Evolutionary conservation across 2,797 vertebrate species (phyloP), one percentile per base, ranked within the genome.

Genomic region (Rhinophrynus dorsalis): DNA sequence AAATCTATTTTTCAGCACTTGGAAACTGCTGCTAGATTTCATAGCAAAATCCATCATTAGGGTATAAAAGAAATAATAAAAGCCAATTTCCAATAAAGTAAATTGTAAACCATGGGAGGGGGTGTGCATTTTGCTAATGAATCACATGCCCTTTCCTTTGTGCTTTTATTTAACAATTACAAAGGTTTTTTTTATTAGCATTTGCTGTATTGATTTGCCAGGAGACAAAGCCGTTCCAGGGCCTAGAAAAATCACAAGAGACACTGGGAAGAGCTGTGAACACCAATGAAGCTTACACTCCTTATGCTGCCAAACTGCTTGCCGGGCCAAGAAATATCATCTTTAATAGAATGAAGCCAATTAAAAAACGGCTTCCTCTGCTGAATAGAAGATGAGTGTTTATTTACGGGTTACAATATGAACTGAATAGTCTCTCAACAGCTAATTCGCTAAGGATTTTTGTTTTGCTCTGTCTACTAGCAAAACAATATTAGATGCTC

Each of bases 131-230:
- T 4, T 47, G 23, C 85, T 47, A 82, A 86, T 90, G 84, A 91
- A 90, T 93, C 81, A 86, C 10, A 72, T 80, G 82, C 71, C 75
- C 74, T 85, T 89, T 75, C 83, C 75, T 82, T 82, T 80, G 77
- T 71, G 76, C 81, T 85, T 88, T 83, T 82, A 89, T 89, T 88
- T 84, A 90, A 88, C 83, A 80, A 83, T 83, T 77, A 76, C 77
- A 74, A 84, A 62, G 66, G 83, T 83, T 89, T 77, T 27, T 90
- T 78, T 84, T 86, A 79, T 76, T 89, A 89, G 85, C 78, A 68
- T 83, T 81, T 84, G 74, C 79, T 82, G 68, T 78, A 80, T 77
- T 78, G 76, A 64, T 82, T 75, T 76, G 63, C 68, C 79, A 82
- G 54, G 75, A 68, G 42, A 82, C 54, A 52, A 69, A 62, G 62